These are phyloP conservation scores for Ormia ochracea DNA, from an alignment of 2,888 invertebrate species.

Conservation along the genomic window DNA sequence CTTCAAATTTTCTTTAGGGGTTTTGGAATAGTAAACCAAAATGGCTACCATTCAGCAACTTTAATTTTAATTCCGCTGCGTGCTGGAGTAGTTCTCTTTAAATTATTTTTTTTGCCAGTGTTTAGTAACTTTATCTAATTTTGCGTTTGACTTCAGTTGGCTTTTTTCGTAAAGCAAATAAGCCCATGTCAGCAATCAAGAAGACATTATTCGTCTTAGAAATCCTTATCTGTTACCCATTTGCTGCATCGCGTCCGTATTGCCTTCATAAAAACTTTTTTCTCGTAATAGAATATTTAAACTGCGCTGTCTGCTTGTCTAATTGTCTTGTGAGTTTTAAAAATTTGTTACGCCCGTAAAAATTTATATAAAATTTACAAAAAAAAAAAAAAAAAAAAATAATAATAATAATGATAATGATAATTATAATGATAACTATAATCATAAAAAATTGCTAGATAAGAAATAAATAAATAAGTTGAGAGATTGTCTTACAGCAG, in stretches of 20 bases:
- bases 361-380: no score
- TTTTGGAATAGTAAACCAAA: no score
- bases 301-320: not conserved
- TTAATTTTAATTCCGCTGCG: no score
- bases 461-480: not conserved
- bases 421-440: no score
- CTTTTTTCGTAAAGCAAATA: not conserved
- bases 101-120: no score
- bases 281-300: not conserved
- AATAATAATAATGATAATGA: no score
- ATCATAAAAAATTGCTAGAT: not conserved
- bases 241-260: not conserved
- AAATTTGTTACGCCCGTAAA: not conserved
- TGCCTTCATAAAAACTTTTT: not conserved
- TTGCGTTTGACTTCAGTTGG: not conserved
- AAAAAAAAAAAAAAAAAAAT: no score
- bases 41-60: no score
- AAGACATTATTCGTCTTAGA: not conserved
- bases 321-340: not conserved
- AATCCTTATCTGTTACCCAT: not conserved
- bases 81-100: no score
- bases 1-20: no score
- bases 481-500: not conserved
- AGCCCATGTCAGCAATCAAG: not conserved
- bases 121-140: not conserved